A percentile compares a stretch with the other conserved stretches of the same genome.
Conservation (phyloP, 2,113 vertebrate genomes). For the Murina feae region DNA sequence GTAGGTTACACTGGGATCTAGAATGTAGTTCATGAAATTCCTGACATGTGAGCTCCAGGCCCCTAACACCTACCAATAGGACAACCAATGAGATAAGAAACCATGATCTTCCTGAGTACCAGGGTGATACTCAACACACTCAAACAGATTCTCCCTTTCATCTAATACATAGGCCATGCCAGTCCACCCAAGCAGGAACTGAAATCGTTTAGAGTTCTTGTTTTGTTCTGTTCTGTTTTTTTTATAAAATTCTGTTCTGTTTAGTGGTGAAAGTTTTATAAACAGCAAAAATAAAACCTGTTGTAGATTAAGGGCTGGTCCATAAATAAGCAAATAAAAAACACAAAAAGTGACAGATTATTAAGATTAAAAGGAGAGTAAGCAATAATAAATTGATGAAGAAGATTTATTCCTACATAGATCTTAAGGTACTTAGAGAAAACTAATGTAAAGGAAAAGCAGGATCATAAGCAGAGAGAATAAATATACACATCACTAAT, state of each 20-base stretch:
- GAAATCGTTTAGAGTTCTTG: not conserved
- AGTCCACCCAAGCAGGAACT: not conserved
- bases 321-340: conserved; percentile 12
- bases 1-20: not conserved
- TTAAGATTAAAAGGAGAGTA: not conserved
- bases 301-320: not conserved
- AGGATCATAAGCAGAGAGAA: not conserved
- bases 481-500: not conserved
- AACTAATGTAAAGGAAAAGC: not conserved
- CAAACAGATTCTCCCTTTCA: not conserved
- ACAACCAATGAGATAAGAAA: not conserved
- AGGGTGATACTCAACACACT: not conserved
- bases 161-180: not conserved
- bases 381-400: not conserved
- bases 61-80: not conserved
- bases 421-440: not conserved
- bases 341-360: not conserved
- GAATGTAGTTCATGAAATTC: not conserved
- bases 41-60: not conserved
- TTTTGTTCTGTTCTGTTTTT: not conserved
- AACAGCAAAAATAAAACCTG: not conserved
- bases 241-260: not conserved
- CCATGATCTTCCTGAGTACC: not conserved
- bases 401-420: not conserved
- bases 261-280: conserved; percentile 7